These are phyloP conservation scores for Dolomedes plantarius DNA, from an alignment of 2,888 invertebrate genomes.

Conservation along the genomic window DNA sequence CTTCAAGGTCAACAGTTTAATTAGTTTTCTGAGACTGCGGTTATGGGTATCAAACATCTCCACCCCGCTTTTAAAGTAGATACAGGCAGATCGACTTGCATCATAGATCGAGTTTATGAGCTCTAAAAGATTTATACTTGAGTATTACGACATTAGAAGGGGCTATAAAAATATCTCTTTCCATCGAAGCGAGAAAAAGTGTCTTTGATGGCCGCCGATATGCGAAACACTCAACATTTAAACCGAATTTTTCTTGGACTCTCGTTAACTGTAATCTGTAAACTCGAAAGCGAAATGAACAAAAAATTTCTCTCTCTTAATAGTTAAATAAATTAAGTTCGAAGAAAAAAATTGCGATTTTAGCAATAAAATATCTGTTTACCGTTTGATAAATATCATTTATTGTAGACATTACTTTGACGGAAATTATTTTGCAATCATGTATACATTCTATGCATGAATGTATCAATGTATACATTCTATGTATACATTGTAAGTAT, in stretches of 20 bases:
- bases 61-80: not conserved
- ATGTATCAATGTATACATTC: too few relatives aligned
- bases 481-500: too few relatives aligned
- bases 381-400: too few relatives aligned
- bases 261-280: too few relatives aligned
- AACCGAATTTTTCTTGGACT: not conserved
- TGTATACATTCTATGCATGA: too few relatives aligned
- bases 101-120: conserved; percentile 51
- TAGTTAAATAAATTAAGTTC: too few relatives aligned
- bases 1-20: not conserved
- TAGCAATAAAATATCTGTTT: too few relatives aligned
- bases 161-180: conserved; percentile 33
- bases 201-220: conserved; percentile 16
- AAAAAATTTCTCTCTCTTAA: too few relatives aligned
- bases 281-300: too few relatives aligned
- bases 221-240: conserved; percentile 12
- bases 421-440: too few relatives aligned
- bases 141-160: conserved; percentile 31
- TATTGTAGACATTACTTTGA: too few relatives aligned
- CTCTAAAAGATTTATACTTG: conserved; percentile 55
- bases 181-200: conserved; percentile 23
- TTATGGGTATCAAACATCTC: not conserved
- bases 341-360: too few relatives aligned
- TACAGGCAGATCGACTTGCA: conserved; percentile 2
- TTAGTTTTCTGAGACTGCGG: not conserved